Base-by-base conservation (phyloP, 2,113 vertebrate genomes). In the Morphnarchus princeps region DNA sequence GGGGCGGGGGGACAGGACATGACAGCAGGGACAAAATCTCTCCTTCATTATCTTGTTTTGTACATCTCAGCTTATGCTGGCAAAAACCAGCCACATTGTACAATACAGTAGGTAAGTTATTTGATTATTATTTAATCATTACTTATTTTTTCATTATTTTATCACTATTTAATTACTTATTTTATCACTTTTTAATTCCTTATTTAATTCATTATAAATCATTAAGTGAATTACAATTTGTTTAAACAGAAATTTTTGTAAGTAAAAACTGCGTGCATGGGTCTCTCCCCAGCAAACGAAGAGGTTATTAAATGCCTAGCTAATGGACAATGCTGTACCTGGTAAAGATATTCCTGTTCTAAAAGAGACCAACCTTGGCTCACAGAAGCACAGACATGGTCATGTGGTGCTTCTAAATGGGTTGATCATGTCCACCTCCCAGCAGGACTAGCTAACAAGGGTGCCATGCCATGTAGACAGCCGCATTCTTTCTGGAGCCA, bases 341-440 rank as follows among this genome's bases (percentile, higher is more conserved):
- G 15, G 36, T 67, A 34, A 76, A 76, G 52, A 25, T 10, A n/a
- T 6, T 84, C 10, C 5, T 18, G 8, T 42, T 52, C 26, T 54
- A 32, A 78, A 73, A 76, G n/a, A 45, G 19, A 66, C 17, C 49
- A 43, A 66, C 28, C 21, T 81, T 6, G 5, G 22, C 29, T 61
- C 45, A 34, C 20, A 40, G 50, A 61, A 74, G 13, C 10, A 65
- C 13, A 24, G 73, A 11, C 47, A 66, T 9, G 10, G 34, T 14
- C 7, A 1, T 1, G 1, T 69, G 43, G 22, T 45, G 31, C 8
- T 78, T 58, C 72, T 77, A 36, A 65, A 29, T 2, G 8, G 42
- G 12, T 10, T 4, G 5, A 3, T 15, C 1, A 0, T 1, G 4
- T 40, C 11, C 50, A 65, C 15, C 24, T 70, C 16, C 1, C 24